Evolutionary conservation across 2,113 vertebrate genomes (phyloP).

Genomic region (crab-eating macaque (Macaca fascicularis)): DNA sequence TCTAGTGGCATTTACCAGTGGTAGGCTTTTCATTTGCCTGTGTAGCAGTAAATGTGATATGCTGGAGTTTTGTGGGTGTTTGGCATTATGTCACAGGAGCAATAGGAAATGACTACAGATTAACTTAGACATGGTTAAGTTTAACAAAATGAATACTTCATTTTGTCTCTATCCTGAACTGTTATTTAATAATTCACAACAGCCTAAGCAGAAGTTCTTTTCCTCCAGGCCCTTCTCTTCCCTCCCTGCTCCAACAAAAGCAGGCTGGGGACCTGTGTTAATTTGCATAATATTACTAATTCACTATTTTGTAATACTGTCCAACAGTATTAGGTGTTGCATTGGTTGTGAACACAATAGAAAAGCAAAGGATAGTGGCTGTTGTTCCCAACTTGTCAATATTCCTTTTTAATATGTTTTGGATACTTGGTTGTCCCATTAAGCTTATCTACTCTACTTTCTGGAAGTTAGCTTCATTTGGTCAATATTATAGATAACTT

Average conservation of each 20-base stretch:
- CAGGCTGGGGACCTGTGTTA: not conserved
- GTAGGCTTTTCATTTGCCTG: not conserved
- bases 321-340: not conserved
- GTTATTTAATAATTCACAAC: not conserved
- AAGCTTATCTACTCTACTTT: not conserved
- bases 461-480: constrained; percentile 29
- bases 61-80: not conserved
- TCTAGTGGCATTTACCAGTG: not conserved
- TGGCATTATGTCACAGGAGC: not conserved
- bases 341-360: not conserved
- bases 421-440: not conserved
- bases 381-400: not conserved
- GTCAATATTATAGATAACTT: not conserved
- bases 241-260: not conserved
- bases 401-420: not conserved
- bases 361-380: not conserved
- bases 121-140: not conserved
- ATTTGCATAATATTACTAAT: not conserved
- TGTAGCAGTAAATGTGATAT: not conserved
- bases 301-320: not conserved
- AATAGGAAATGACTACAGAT: constrained; percentile 2
- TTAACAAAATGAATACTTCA: too few species aligned
- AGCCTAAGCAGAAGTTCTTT: not conserved
- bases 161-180: not conserved
- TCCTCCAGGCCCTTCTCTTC: not conserved